Evolutionary conservation across 1,140 invertebrate genomes (phyloP).

Genomic region (Diachasmimorpha longicaudata): DNA sequence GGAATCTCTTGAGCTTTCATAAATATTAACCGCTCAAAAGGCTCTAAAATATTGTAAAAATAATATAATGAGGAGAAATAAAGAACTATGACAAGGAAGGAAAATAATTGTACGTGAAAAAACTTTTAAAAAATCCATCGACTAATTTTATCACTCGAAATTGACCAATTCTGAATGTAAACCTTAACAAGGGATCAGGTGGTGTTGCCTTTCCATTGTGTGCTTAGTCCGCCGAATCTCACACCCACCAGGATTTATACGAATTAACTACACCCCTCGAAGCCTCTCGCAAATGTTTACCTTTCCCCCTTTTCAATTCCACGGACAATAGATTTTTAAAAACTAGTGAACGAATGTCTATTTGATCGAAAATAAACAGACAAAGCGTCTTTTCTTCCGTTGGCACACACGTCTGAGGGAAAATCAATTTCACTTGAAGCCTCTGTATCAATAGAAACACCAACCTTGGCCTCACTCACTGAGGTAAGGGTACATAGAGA

Average conservation of each 20-base stretch:
- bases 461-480: neutral
- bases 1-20: too few relatives aligned
- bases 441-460: neutral
- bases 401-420: neutral
- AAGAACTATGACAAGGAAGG: neutral
- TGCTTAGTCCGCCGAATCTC: neutral
- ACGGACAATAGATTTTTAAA: neutral
- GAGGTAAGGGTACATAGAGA: neutral
- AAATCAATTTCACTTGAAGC: constrained; percentile 1
- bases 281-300: neutral
- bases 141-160: neutral
- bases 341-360: neutral
- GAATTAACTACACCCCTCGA: neutral
- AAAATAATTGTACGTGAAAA: too few relatives aligned
- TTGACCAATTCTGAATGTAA: neutral
- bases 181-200: constrained; percentile 15
- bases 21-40: too few relatives aligned
- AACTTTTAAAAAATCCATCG: neutral
- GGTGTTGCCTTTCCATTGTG: neutral
- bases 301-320: neutral
- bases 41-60: neutral
- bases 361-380: neutral
- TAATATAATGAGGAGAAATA: neutral
- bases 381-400: neutral
- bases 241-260: constrained; percentile 7